A percentile compares a stretch with the other conserved stretches of the same genome.
phyloP scores from a whole-genome alignment of 2,888 invertebrate species.

The Eupelmus urozonus region DNA sequence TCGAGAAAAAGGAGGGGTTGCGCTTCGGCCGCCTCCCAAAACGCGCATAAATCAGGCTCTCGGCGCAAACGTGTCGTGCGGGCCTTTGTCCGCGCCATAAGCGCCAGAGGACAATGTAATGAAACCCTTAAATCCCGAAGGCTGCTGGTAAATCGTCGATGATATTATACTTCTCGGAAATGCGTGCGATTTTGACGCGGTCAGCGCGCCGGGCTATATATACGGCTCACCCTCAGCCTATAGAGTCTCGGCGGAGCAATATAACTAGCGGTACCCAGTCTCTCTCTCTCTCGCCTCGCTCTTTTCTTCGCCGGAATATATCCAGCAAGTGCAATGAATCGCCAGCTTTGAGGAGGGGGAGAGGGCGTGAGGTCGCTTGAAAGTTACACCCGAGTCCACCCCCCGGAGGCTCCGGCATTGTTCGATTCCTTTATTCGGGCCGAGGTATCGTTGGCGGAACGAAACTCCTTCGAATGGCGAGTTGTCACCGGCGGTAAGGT shows the following conservation, averaged over 20 bases:
- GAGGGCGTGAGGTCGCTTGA: slow-evolving; percentile 44
- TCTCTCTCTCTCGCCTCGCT: background rate
- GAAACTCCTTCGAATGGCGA: slow-evolving; percentile 66
- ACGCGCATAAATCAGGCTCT: slow-evolving; percentile 54
- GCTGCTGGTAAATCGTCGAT: slow-evolving; percentile 55
- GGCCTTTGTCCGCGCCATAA: slow-evolving; percentile 46
- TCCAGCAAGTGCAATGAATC: too few relatives aligned
- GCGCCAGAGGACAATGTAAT: slow-evolving; percentile 46
- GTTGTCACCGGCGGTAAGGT: slow-evolving; percentile 58
- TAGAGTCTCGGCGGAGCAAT: slow-evolving; percentile 39
- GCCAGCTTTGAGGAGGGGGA: background rate
- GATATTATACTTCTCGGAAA: slow-evolving; percentile 59
- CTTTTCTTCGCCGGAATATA: background rate
- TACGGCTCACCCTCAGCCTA: slow-evolving; percentile 23
- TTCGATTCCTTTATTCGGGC: slow-evolving; percentile 45
- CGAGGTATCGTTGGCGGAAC: slow-evolving; percentile 69
- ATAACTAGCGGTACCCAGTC: slow-evolving; percentile 10
- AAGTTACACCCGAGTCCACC: slow-evolving; percentile 41
- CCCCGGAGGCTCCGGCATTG: slow-evolving; percentile 33
- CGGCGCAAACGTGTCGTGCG: slow-evolving; percentile 48
- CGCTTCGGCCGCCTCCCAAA: slow-evolving; percentile 17
- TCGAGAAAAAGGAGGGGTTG: background rate
- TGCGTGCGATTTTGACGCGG: background rate
- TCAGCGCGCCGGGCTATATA: background rate
- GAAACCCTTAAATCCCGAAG: slow-evolving; percentile 52